phyloP scores from a whole-genome alignment of 2,888 invertebrate genomes.

The Romanomermis culicivorax region DNA sequence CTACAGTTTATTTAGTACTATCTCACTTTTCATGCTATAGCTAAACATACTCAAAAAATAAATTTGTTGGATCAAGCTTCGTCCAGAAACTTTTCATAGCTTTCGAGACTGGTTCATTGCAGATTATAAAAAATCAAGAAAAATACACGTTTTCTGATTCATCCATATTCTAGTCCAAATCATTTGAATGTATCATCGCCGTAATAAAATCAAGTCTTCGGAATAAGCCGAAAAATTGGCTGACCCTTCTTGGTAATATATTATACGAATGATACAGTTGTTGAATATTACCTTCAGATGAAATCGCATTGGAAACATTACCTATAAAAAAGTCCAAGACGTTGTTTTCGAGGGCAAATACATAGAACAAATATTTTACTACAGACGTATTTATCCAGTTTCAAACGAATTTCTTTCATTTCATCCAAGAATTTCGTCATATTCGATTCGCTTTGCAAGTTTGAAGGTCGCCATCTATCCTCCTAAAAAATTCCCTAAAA shows the following conservation, averaged over 20 bases:
- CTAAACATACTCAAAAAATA: no score
- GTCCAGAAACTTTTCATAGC: no score
- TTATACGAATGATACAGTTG: no score
- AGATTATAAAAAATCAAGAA: no score
- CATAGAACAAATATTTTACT: constrained; percentile 24
- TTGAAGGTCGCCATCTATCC: constrained; percentile 60
- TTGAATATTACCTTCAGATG: not conserved
- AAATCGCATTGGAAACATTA: not conserved
- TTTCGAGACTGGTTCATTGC: no score
- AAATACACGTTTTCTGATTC: no score
- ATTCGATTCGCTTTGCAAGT: constrained; percentile 50
- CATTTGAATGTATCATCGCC: no score
- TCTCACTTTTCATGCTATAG: no score
- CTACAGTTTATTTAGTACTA: no score
- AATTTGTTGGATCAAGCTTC: no score
- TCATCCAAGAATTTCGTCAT: constrained; percentile 48
- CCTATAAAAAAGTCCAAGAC: not conserved
- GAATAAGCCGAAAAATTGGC: not conserved
- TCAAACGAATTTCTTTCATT: constrained; percentile 47
- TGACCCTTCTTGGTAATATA: no score
- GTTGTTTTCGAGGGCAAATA: not conserved
- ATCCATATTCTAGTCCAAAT: no score
- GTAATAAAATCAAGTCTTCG: not conserved
- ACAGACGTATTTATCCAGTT: constrained; percentile 43
- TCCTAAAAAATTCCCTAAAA: constrained; percentile 39